These are phyloP conservation scores for Eleginops maclovinus DNA, from an alignment of 2,113 vertebrate species.

Conservation along the genomic window DNA sequence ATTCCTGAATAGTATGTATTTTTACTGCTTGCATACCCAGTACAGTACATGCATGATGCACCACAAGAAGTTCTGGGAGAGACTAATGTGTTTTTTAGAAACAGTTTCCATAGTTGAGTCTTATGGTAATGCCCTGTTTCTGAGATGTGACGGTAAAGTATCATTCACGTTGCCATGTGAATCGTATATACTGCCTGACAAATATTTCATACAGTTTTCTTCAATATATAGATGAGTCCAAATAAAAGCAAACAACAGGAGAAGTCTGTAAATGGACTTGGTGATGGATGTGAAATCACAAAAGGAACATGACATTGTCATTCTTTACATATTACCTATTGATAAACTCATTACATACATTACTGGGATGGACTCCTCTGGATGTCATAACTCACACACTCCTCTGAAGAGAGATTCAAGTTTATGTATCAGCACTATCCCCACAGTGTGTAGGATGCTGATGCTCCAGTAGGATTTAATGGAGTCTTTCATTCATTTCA, in stretches of 20 bases:
- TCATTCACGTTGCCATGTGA: slow-evolving; percentile 35
- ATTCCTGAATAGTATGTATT: slow-evolving; percentile 17
- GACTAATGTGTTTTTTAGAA: slow-evolving; percentile 25
- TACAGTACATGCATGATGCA: slow-evolving; percentile 52
- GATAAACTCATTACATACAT: neutral
- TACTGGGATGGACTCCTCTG: neutral
- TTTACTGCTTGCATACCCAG: neutral
- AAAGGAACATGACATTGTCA: neutral
- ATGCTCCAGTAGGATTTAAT: too few relatives aligned
- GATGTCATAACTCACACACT: neutral
- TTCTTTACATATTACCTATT: neutral
- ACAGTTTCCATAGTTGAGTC: neutral
- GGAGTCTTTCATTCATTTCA: slow-evolving; percentile 1
- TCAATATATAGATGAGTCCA: neutral
- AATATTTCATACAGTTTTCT: neutral
- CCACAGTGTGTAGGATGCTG: neutral
- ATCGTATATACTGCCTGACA: neutral
- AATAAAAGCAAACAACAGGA: neutral
- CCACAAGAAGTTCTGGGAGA: slow-evolving; percentile 16
- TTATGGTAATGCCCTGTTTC: neutral
- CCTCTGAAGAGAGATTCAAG: neutral
- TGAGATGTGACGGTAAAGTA: slow-evolving; percentile 1
- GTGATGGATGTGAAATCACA: neutral
- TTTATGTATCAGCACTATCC: neutral
- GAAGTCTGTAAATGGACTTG: neutral